Percentiles rank a stretch among this genome's conserved stretches.
These are phyloP conservation scores for Acronicta psi DNA, from an alignment of 2,888 invertebrate genomes.

Conservation along the genomic window DNA sequence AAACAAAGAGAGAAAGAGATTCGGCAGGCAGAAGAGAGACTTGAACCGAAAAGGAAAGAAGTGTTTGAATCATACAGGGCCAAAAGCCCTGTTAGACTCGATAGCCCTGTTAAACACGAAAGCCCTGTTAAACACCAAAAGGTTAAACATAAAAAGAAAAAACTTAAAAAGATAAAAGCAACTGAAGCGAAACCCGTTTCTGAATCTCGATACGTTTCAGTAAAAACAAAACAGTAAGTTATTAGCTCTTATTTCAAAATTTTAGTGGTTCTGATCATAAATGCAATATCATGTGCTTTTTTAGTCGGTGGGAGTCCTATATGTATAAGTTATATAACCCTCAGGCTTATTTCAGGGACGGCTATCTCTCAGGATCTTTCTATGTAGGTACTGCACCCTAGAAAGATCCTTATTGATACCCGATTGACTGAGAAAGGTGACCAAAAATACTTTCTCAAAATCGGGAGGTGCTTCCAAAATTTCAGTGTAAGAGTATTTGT, in stretches of 20 bases:
- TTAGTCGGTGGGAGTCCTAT: neutral
- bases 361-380: too few species aligned
- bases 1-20: conserved; percentile 16
- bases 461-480: too few species aligned
- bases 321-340: too few species aligned
- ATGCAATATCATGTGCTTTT: too few species aligned
- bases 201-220: conserved; percentile 3
- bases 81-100: neutral
- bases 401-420: too few species aligned
- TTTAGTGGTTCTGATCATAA: neutral
- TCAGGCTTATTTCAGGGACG: too few species aligned
- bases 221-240: conserved; percentile 8
- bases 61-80: neutral
- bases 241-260: neutral
- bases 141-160: neutral
- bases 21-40: conserved; percentile 9
- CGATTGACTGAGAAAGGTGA: too few species aligned
- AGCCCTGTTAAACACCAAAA: neutral
- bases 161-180: conserved; percentile 5
- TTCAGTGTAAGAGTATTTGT: too few species aligned
- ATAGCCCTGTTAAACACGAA: neutral
- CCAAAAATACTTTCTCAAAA: too few species aligned
- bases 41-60: conserved; percentile 5
- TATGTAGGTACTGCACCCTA: too few species aligned
- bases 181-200: conserved; percentile 25